Evolutionary conservation across 2,113 vertebrate genomes (phyloP).

Genomic region (Calidris pugnax): DNA sequence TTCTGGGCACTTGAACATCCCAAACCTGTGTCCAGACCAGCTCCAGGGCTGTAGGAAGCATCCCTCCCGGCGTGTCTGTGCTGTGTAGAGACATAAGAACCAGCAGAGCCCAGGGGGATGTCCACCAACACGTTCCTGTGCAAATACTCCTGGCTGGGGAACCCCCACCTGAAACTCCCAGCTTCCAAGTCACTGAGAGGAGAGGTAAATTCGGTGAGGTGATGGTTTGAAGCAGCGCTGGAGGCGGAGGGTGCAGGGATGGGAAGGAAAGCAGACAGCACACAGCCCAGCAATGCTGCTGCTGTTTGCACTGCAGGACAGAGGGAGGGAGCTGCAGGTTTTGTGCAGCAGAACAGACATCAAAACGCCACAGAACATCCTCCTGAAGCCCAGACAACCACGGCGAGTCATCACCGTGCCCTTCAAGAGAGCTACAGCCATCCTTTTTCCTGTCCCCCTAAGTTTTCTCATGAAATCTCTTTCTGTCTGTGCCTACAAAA

Average conservation of each 20-base stretch:
- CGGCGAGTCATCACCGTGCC: neutral
- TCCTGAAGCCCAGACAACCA: neutral
- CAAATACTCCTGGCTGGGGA: neutral
- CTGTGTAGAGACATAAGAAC: neutral
- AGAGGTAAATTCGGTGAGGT: neutral
- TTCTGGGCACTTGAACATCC: neutral
- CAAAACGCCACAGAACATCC: neutral
- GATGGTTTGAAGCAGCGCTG: neutral
- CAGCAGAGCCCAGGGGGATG: neutral
- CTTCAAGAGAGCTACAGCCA: neutral
- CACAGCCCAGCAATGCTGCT: neutral
- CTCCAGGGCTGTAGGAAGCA: neutral
- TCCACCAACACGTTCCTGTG: neutral
- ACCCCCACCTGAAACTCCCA: neutral
- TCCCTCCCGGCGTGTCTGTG: neutral
- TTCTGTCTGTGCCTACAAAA: neutral
- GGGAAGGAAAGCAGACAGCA: neutral
- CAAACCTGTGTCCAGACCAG: neutral
- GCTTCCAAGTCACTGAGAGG: rapidly evolving
- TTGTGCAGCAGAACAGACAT: rapidly evolving
- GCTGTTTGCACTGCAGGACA: neutral
- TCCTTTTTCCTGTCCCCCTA: neutral
- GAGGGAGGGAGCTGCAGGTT: neutral
- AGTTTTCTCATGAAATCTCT: neutral
- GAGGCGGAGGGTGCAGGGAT: neutral